Evolutionary conservation across 2,888 invertebrate genomes (phyloP).

Genomic region (Microchrysa polita): DNA sequence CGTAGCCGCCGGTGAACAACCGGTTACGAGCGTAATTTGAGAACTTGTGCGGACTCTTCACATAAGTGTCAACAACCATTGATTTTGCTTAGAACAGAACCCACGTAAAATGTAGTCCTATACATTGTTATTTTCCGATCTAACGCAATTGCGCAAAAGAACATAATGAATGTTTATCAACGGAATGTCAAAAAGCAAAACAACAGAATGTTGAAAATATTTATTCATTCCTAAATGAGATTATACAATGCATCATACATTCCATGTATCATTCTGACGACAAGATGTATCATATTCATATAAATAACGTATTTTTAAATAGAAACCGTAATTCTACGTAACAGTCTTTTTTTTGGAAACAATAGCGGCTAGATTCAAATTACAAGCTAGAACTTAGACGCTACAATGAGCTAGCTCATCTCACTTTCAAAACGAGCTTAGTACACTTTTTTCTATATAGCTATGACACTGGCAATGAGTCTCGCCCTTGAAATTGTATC

Average conservation of each 20-base stretch:
- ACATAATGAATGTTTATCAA: no score
- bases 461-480: constrained; percentile 35
- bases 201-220: neutral
- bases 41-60: no score
- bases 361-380: constrained; percentile 19
- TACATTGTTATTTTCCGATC: no score
- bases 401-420: constrained; percentile 32
- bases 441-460: no score
- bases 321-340: constrained; percentile 35
- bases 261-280: neutral
- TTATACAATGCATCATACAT: constrained; percentile 19
- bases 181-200: no score
- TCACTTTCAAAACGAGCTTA: constrained; percentile 31
- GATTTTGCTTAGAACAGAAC: no score
- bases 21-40: no score
- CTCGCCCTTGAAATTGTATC: constrained; percentile 37
- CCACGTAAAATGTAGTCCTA: no score
- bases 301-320: constrained; percentile 30
- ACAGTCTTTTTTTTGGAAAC: constrained; percentile 32
- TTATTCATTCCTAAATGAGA: neutral
- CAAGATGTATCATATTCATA: constrained; percentile 12
- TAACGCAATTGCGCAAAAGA: no score
- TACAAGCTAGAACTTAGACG: constrained; percentile 12
- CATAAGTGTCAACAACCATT: no score
- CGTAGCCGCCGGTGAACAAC: no score